Percentiles rank a stretch among this genome's conserved stretches.
Evolutionary conservation across 2,797 vertebrate genomes (phyloP).

Genomic region (Hemitrygon akajei): DNA sequence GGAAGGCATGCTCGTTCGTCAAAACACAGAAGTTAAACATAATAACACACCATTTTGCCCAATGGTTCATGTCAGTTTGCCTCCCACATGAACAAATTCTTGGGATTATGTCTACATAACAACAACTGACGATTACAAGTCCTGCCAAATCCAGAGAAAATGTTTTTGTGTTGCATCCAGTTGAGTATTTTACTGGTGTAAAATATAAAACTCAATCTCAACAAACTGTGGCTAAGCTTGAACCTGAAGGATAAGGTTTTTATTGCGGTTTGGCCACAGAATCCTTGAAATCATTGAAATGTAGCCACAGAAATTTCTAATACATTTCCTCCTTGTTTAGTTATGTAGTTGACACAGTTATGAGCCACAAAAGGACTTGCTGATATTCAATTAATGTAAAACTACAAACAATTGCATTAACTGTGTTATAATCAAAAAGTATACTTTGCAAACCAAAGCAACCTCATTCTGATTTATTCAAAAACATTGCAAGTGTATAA

Average conservation of each 20-base stretch:
- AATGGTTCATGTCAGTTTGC: background rate
- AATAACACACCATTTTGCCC: background rate
- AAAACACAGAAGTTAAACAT: background rate
- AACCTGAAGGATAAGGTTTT: background rate
- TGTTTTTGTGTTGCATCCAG: background rate
- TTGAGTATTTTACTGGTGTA: background rate
- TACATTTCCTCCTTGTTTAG: background rate
- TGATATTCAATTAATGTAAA: background rate
- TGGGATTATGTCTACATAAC: background rate
- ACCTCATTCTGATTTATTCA: background rate
- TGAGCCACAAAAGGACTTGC: background rate
- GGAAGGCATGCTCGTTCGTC: background rate
- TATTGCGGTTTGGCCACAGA: background rate
- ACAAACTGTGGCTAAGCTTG: background rate
- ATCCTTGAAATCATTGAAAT: background rate
- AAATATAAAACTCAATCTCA: background rate
- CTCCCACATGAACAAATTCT: background rate
- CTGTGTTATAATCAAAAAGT: background rate
- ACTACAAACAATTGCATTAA: background rate
- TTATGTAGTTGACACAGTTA: background rate
- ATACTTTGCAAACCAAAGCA: background rate
- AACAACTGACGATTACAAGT: background rate
- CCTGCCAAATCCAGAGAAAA: background rate
- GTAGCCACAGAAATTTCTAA: conserved; percentile 7
- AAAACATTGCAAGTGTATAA: background rate